Conservation (phyloP, 2,797 vertebrate genomes). For the Hydrocynus forskahlii region DNA sequence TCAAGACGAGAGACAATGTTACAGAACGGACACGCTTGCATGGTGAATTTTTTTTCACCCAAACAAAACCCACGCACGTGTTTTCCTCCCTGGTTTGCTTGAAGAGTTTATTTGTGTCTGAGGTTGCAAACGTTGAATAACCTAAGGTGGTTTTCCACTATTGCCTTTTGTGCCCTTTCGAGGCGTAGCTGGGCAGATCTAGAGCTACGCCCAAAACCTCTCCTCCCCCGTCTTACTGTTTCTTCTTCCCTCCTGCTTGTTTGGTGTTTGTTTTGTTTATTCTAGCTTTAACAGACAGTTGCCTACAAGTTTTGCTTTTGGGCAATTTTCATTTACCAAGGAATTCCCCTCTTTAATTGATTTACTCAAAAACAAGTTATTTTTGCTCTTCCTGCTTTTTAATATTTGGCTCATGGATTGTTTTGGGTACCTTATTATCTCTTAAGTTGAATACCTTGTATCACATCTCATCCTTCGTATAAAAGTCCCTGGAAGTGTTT, state of each 20-base stretch:
- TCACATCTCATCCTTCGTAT: slow-evolving; percentile 20
- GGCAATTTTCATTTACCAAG: slow-evolving; percentile 25
- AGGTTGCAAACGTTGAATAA: slow-evolving; percentile 54
- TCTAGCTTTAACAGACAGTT: background rate
- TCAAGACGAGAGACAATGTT: slow-evolving; percentile 20
- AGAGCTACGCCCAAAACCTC: slow-evolving; percentile 52
- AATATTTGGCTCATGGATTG: background rate
- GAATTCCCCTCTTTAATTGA: slow-evolving; percentile 9
- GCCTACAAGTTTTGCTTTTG: slow-evolving; percentile 19
- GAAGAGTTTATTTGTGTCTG: slow-evolving; percentile 58
- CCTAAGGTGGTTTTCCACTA: slow-evolving; percentile 61
- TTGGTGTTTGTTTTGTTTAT: slow-evolving; percentile 37
- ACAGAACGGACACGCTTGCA: slow-evolving; percentile 26
- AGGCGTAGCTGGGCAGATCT: slow-evolving; percentile 51
- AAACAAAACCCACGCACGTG: slow-evolving; percentile 61
- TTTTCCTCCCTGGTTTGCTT: slow-evolving; percentile 40
- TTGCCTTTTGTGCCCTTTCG: slow-evolving; percentile 62
- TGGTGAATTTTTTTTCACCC: slow-evolving; percentile 46
- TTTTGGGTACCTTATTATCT: slow-evolving; percentile 10
- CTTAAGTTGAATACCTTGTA: background rate
- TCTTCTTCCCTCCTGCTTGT: slow-evolving; percentile 23
- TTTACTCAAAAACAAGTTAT: slow-evolving; percentile 19
- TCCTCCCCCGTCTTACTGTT: slow-evolving; percentile 38
- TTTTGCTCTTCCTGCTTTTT: background rate
- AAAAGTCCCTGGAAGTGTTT: slow-evolving; percentile 42